A percentile compares a stretch with the other conserved stretches of the same genome.
phyloP scores from a whole-genome alignment of 30 jellyfish, hydroid and myxozoan species.

The Cassiopea andromeda region DNA sequence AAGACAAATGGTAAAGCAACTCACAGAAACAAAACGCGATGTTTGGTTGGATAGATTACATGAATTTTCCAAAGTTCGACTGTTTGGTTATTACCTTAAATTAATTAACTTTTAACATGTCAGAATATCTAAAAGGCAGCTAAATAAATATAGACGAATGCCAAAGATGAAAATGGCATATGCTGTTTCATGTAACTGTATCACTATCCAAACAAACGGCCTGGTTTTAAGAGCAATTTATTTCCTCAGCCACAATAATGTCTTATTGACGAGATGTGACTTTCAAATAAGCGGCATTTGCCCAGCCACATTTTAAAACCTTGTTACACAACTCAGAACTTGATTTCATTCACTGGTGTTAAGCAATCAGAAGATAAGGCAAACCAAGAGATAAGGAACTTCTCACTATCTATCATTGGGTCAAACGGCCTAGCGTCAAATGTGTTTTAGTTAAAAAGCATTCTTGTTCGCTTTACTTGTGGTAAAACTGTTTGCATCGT shows the following conservation, averaged over 20 bases:
- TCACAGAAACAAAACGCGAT: slow-evolving; percentile 1
- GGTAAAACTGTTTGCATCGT: slow-evolving; percentile 55
- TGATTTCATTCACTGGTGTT: slow-evolving; percentile 36
- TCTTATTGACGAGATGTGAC: background rate
- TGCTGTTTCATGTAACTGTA: background rate
- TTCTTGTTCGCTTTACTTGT: slow-evolving; percentile 18
- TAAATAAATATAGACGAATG: background rate
- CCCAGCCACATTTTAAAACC: slow-evolving; percentile 24
- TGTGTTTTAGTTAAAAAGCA: slow-evolving; percentile 20
- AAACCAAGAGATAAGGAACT: slow-evolving; percentile 45
- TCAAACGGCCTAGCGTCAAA: slow-evolving; percentile 61
- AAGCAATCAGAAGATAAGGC: slow-evolving; percentile 64
- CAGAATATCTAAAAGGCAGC: background rate
- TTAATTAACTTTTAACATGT: background rate
- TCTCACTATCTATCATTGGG: slow-evolving; percentile 39
- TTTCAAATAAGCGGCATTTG: background rate
- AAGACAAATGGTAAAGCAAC: slow-evolving; percentile 52
- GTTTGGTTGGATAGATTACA: background rate
- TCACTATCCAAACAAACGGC: background rate
- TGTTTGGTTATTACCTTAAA: background rate
- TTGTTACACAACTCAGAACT: slow-evolving; percentile 3
- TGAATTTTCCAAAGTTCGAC: background rate
- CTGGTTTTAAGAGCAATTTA: background rate
- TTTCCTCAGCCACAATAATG: background rate
- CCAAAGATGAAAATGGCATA: background rate